These are phyloP conservation scores for Pterocles burchelli DNA, from an alignment of 2,113 vertebrate species.

Conservation along the genomic window DNA sequence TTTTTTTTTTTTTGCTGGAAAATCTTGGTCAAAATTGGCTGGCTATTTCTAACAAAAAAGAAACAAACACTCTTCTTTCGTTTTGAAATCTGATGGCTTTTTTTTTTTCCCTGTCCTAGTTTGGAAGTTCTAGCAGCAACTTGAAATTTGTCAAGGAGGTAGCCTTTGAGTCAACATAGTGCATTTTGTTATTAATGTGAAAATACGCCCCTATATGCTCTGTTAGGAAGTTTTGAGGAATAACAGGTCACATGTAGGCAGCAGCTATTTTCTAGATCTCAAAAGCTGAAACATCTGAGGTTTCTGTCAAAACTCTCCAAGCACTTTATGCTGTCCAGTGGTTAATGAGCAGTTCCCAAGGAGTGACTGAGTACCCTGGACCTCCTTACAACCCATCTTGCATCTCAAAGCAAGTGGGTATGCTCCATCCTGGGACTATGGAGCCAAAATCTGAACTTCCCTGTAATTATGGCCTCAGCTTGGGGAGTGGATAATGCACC, in stretches of 20 bases:
- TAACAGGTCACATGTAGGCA: not conserved
- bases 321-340: not conserved
- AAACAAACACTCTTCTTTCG: not conserved
- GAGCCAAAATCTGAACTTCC: not conserved
- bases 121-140: not conserved
- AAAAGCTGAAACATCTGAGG: not conserved
- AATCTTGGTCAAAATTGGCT: not conserved
- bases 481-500: fast-evolving
- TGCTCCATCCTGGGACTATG: not conserved
- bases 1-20: not conserved
- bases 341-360: not conserved
- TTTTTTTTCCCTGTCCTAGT: not conserved
- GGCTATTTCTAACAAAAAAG: not conserved
- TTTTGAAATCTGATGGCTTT: not conserved
- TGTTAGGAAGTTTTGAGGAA: not conserved
- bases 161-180: not conserved
- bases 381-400: not conserved
- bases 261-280: not conserved
- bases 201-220: not conserved
- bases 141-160: constrained; percentile 1
- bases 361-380: not conserved
- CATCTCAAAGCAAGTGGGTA: not conserved
- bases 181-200: not conserved
- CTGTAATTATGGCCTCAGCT: not conserved
- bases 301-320: not conserved